Evolutionary conservation across 2,888 invertebrate species (phyloP).

Genomic region (Macrosoma leucophasiata): DNA sequence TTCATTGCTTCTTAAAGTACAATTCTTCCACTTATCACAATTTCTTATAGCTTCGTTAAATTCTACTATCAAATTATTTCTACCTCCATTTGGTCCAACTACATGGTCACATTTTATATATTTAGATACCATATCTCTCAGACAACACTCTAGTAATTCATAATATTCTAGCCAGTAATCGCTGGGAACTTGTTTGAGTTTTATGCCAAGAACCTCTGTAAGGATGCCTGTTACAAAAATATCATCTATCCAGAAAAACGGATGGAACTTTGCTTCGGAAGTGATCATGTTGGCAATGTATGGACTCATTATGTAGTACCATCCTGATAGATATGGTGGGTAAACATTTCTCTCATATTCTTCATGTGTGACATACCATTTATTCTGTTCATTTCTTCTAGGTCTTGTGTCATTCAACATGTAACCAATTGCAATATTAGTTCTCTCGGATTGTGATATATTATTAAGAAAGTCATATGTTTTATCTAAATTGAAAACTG

Average conservation of each 20-base stretch:
- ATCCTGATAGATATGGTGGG: conserved; percentile 87
- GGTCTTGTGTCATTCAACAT: conserved; percentile 79
- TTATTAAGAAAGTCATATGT: conserved; percentile 35
- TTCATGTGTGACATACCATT: conserved; percentile 84
- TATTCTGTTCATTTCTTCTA: conserved; percentile 79
- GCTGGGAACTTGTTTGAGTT: conserved; percentile 72
- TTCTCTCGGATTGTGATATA: conserved; percentile 26
- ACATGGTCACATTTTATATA: conserved; percentile 80
- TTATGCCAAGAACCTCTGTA: conserved; percentile 73
- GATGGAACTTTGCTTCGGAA: conserved; percentile 66
- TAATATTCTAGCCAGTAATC: conserved; percentile 81
- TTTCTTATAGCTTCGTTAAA: conserved; percentile 78
- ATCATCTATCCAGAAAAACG: conserved; percentile 95
- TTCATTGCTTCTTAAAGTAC: conserved; percentile 62
- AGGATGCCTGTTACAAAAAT: conserved; percentile 89
- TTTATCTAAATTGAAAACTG: conserved; percentile 80
- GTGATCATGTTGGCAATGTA: conserved; percentile 76
- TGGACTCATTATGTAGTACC: conserved; percentile 87
- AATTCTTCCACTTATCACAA: conserved; percentile 71
- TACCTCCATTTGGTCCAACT: conserved; percentile 87
- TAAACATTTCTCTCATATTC: conserved; percentile 79
- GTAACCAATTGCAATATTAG: conserved; percentile 77
- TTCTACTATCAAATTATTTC: conserved; percentile 79
- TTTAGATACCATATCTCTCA: conserved; percentile 75
- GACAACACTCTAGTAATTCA: conserved; percentile 84